Conservation (phyloP, 30 jellyfish, hydroid and myxozoan genomes). For the Clytia hemisphaerica region DNA sequence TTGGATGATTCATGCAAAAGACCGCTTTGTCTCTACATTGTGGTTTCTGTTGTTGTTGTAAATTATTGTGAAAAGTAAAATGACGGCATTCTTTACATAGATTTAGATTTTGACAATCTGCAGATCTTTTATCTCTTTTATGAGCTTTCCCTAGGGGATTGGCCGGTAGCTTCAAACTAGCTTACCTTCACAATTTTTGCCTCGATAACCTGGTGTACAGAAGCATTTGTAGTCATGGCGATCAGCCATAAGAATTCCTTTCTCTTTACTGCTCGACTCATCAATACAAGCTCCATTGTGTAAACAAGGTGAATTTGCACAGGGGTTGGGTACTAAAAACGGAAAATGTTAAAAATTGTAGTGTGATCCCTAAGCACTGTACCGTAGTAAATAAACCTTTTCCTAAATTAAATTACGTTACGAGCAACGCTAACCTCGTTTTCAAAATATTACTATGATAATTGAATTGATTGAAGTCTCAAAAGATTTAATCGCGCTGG, state of each 20-base stretch:
- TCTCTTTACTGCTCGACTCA: conserved; percentile 60
- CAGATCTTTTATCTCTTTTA: background rate
- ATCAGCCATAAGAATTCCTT: conserved; percentile 57
- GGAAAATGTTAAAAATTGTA: background rate
- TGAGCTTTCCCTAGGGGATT: background rate
- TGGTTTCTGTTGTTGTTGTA: too few relatives aligned
- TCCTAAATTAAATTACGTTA: too few relatives aligned
- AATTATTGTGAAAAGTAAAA: too few relatives aligned
- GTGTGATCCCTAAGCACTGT: background rate
- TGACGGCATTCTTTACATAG: too few relatives aligned
- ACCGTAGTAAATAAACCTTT: background rate
- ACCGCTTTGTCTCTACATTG: background rate
- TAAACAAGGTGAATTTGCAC: conserved; percentile 57
- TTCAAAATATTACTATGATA: too few relatives aligned
- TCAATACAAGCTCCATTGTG: conserved; percentile 79
- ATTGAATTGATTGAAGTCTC: too few relatives aligned
- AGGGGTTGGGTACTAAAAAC: conserved; percentile 58
- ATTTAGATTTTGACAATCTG: background rate
- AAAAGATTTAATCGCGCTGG: too few relatives aligned
- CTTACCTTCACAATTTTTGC: conserved; percentile 78
- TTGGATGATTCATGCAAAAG: too few relatives aligned
- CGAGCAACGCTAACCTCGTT: too few relatives aligned
- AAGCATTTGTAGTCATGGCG: conserved; percentile 70
- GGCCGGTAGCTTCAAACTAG: background rate
- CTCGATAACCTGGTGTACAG: conserved; percentile 86